Percentiles rank a stretch among this genome's conserved stretches.
Conservation (phyloP, 2,797 vertebrate species). For the Aotus griseimembra region DNA sequence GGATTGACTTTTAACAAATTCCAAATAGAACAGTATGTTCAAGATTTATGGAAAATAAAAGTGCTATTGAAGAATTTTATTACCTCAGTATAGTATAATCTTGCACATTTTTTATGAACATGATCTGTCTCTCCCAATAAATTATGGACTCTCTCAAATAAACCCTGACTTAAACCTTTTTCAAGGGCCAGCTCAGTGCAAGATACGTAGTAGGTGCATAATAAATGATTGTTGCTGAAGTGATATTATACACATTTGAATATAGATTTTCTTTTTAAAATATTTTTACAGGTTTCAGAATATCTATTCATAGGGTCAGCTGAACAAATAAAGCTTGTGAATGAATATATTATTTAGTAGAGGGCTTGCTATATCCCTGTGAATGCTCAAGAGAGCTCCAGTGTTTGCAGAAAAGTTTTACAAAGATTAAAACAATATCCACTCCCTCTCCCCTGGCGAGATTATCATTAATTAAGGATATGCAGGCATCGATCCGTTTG, state of each 20-base stretch:
- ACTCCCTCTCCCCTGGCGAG: not conserved
- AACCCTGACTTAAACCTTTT: not conserved
- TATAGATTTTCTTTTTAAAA: not conserved
- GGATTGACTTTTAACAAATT: not conserved
- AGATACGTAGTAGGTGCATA: not conserved
- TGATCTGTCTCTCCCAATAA: not conserved
- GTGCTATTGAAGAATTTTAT: not conserved
- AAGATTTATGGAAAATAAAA: not conserved
- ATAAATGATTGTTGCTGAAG: not conserved
- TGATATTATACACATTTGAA: not conserved
- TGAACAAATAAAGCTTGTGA: constrained; percentile 10
- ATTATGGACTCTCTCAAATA: not conserved
- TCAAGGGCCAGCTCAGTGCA: not conserved
- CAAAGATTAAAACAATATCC: constrained; percentile 35
- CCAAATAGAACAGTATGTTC: not conserved
- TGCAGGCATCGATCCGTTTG: constrained; percentile 36
- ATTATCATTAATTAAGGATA: constrained; percentile 63
- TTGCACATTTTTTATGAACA: not conserved
- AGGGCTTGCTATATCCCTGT: not conserved
- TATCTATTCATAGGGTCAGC: not conserved
- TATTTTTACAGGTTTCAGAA: not conserved
- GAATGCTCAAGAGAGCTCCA: constrained; percentile 1
- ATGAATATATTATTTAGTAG: not conserved
- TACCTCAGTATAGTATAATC: not conserved
- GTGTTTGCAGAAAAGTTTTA: constrained; percentile 41